Conservation (phyloP, 2,888 invertebrate genomes). For the Orthosia incerta region DNA sequence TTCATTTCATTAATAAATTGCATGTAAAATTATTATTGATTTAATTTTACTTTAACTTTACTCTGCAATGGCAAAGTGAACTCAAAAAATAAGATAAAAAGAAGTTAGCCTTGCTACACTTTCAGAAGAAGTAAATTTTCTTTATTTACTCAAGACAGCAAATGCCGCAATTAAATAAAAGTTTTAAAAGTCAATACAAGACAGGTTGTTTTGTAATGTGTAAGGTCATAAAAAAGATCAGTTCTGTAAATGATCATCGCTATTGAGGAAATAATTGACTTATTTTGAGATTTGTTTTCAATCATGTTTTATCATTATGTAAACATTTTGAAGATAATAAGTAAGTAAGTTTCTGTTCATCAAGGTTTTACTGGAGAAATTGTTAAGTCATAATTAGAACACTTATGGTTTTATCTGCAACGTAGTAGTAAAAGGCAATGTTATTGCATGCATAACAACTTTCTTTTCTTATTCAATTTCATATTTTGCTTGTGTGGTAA, state of each 20-base stretch:
- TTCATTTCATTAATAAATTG: background rate
- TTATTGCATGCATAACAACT: constrained; percentile 12
- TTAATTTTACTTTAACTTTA: background rate
- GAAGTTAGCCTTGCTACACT: constrained; percentile 19
- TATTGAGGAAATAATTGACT: constrained; percentile 25
- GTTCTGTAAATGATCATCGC: too few relatives aligned
- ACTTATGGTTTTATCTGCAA: constrained; percentile 4
- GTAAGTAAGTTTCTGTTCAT: background rate
- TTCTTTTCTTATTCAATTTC: constrained; percentile 39
- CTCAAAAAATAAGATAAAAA: background rate
- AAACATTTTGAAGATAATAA: constrained; percentile 10
- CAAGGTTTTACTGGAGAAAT: background rate
- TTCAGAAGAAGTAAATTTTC: background rate
- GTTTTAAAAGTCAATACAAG: background rate
- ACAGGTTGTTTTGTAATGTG: background rate
- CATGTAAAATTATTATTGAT: background rate
- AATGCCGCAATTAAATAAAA: constrained; percentile 9
- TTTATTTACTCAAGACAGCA: background rate
- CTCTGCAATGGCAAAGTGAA: background rate
- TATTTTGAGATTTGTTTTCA: constrained; percentile 25
- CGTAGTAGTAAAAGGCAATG: constrained; percentile 19
- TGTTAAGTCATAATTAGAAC: background rate
- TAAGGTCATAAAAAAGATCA: background rate
- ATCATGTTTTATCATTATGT: background rate
- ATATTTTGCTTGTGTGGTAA: constrained; percentile 2